Percentiles rank a stretch among this genome's conserved stretches.
Evolutionary conservation across 2,797 vertebrate genomes (phyloP).

Genomic region (Corythornis leucogaster): DNA sequence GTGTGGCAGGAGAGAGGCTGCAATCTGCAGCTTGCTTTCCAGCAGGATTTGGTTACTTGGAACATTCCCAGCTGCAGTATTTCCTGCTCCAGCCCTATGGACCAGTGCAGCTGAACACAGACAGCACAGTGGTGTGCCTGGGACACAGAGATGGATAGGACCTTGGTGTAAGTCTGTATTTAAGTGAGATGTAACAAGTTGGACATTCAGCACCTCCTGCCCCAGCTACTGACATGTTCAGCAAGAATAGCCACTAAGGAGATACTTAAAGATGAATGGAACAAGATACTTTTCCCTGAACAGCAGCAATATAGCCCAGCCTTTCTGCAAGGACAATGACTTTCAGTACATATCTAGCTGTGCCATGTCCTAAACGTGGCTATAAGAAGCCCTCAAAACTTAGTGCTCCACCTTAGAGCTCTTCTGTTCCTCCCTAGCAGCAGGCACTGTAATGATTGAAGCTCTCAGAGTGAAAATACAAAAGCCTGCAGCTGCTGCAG

Average conservation of each 20-base stretch:
- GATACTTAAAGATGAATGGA: background rate
- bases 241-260: background rate
- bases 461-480: background rate
- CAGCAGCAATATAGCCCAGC: background rate
- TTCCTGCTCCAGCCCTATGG: background rate
- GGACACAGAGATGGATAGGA: background rate
- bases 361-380: background rate
- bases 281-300: background rate
- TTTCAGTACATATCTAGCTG: background rate
- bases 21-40: background rate
- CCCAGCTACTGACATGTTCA: background rate
- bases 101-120: background rate
- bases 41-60: background rate
- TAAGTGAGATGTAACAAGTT: background rate
- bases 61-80: background rate
- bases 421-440: background rate
- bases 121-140: background rate
- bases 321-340: background rate
- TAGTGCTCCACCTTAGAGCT: background rate
- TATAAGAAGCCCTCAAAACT: background rate
- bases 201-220: background rate
- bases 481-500: background rate
- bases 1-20: background rate
- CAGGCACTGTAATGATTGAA: background rate
- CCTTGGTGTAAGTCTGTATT: background rate